Evolutionary conservation across 1,140 invertebrate genomes (phyloP), one percentile per base, ranked within the genome.

Genomic region (Batillaria attramentaria): DNA sequence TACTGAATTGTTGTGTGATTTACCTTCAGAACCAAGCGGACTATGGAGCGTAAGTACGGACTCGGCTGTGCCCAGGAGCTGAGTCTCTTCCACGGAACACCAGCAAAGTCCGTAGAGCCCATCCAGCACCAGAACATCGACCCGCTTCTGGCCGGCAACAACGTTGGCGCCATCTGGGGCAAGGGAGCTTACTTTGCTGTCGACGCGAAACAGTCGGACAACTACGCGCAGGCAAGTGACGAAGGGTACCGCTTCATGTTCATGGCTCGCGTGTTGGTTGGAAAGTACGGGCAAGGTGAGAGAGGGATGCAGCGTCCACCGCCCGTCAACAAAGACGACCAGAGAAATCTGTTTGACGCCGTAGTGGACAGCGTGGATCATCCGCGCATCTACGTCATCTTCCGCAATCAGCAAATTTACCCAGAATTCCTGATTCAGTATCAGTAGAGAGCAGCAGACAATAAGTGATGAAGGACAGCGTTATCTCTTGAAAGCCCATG

Each of bases 371-470:
- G 84, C 75, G n/a, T 66, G 0, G 46, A 35, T 2, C 31, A 77
- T 16, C 86, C 86, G 0, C 54, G 46, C 2, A 77, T 87, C 28
- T 87, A 79, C 78, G 84, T 85, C 18, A 74, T 87, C 6, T 87
- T 85, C 69, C 66, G 81, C 18, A 79, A 81, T 35, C 76, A 73
- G 28, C 86, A 87, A 68, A 81, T 78, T 46, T 87, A 87, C 69
- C 84, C 85, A 2, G 84, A 85, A 68, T 87, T 86, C 66, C 24
- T 87, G 20, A 84, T 87, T 6, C 70, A 83, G 54, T 87, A 87
- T 33, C 10, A 24, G 37, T 78, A 70, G 41, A 6, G 18, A 2
- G 18, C 24, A 62, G n/a, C n/a, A n/a, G 16, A 35, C 8, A 6
- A 16, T 66, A 13, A 28, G 24, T 50, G 46, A 50, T 24, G 10